Evolutionary conservation across 2,113 vertebrate genomes (phyloP), one percentile per base, ranked within the genome.

Genomic region (Hippocampus guttulatus): DNA sequence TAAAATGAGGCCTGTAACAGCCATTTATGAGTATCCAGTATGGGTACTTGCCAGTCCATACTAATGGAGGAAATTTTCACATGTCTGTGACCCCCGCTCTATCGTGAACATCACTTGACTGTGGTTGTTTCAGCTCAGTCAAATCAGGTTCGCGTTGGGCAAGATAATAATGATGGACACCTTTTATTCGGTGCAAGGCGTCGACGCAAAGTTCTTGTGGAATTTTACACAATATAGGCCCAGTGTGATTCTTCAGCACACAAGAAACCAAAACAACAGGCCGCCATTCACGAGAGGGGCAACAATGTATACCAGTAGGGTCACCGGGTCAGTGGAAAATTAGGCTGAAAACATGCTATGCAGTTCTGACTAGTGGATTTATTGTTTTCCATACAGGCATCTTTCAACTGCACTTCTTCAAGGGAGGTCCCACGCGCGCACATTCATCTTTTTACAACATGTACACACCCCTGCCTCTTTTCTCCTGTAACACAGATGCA

Each of bases 271-370:
- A 73, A 80, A 81, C 81, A 89, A 72, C 79, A 75, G 73, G 79
- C 74, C 61, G 45, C 60, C 75, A 88, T 90, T 87, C 70, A 88
- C 58, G 87, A 78, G 76, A 90, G 88, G 83, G 84, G 74, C 63
- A 63, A 63, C 60, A 63, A 38, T 55, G 62, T 41, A 67, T 64
- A 75, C 75, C 75, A 76, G 68, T 77, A 74, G 77, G 76, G 78
- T 74, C 45, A 41, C 69, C 10, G 18, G 75, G 78, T 70, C 52
- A 67, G 75, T 3, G 43, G 64, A 71, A 51, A 70, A 51, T 70
- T 43, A 55, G 78, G 27, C 30, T 58, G 14, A 64, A 52, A 40
- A 54, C 27, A 38, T 38, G 45, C 27, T 51, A 33, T n/a, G 21
- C 15, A 58, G 18, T 64, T 5, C 14, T 6, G 15, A 38, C 11